Evolutionary conservation across 2,797 vertebrate species (phyloP), one percentile per base, ranked within the genome.

Genomic region (Brachymystax lenok): DNA sequence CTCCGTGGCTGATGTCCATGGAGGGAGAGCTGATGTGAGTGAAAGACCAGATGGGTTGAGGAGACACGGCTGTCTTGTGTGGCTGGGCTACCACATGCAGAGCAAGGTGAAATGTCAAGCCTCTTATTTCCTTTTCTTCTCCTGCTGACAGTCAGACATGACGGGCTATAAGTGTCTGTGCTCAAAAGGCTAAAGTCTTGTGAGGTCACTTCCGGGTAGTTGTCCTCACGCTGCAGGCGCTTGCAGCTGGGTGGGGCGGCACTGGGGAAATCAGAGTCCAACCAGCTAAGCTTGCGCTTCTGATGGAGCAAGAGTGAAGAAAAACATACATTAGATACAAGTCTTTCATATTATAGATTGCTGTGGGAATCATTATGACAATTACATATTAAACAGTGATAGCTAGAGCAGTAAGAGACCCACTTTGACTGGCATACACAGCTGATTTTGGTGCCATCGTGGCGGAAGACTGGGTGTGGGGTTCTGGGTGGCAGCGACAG

Each of bases 261-360:
- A 63, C 81, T 80, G 64, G 80, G 46, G 2, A 79, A 35, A 35
- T 90, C 82, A 0, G 79, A 50, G 72, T 93, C 88, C 1, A 83
- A 82, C 88, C 92, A 94, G 88, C 84, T 93, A 82, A 94, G 77
- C 78, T 92, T 93, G 83, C 92, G 89, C 69, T 93, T 95, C 93
- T 94, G 87, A 64, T 81, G 30, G 66, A 40, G 56, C 76, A 54
- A 75, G 40, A 66, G 77, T 63, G 74, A 79, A 17, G 52, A 76
- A 79, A 75, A 74, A 84, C 13, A 77, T 69, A 30, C 77, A 82
- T 82, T 24, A 77, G 50, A 17, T 52, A 12, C 13, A 24, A 51
- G 14, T 27, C 13, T 24, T 71, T 17, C 7, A 17, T 16, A 71
- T 51, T 1, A 16, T 19, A 72, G 4, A 72, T n/a, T 24, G 19